A percentile compares a stretch with the other conserved stretches of the same genome.
Conservation (phyloP, 1,140 invertebrate species). For the Listronotus bonariensis region DNA sequence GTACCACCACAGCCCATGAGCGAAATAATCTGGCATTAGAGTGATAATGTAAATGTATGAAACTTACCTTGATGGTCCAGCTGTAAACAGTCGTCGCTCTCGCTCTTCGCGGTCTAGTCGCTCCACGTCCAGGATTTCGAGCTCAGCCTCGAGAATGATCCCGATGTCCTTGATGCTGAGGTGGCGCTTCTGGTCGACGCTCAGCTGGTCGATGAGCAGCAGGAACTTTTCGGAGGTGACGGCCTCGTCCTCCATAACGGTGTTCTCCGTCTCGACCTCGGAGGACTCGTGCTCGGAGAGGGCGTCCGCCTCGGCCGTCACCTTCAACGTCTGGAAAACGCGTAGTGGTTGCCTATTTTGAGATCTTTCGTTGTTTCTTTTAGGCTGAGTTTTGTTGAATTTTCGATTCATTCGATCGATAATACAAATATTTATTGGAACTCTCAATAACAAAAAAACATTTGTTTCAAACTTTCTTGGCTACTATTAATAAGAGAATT, state of each 20-base stretch:
- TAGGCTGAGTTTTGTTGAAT: neutral
- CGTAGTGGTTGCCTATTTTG: constrained; percentile 37
- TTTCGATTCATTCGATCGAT: neutral
- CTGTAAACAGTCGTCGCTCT: constrained; percentile 91
- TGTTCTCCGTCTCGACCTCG: constrained; percentile 91
- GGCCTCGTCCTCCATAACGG: constrained; percentile 85
- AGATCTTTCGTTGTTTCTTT: constrained; percentile 28
- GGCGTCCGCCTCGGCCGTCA: constrained; percentile 55
- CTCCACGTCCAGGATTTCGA: constrained; percentile 92
- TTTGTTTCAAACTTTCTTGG: too few species aligned
- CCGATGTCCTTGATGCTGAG: constrained; percentile 94
- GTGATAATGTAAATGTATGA: too few species aligned
- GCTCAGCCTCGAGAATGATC: constrained; percentile 89
- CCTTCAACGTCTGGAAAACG: constrained; percentile 65
- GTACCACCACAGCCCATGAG: too few species aligned
- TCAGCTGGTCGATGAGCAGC: constrained; percentile 88
- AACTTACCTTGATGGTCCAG: constrained; percentile 80
- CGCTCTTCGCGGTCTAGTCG: constrained; percentile 85
- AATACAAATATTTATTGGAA: too few species aligned
- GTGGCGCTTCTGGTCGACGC: constrained; percentile 87
- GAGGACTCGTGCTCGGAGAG: constrained; percentile 78
- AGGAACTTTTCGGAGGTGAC: constrained; percentile 90
- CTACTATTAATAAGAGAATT: too few species aligned
- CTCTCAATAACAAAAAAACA: too few species aligned
- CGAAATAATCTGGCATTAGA: too few species aligned